Evolutionary conservation across 2,113 vertebrate species (phyloP).

Genomic region (Scomber colias): DNA sequence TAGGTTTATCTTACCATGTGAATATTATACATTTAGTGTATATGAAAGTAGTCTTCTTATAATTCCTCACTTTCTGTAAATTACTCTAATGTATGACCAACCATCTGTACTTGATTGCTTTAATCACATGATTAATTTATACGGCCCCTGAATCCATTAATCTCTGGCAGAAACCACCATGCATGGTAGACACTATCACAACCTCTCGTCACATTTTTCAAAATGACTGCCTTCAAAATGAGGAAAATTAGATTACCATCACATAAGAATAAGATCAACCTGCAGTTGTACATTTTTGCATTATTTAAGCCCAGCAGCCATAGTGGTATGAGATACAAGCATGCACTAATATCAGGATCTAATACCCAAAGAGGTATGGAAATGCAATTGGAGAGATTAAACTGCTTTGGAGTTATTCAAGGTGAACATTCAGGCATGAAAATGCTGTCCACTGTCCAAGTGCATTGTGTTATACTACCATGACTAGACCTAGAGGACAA

Average conservation of each 20-base stretch:
- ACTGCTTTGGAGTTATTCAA: conserved; percentile 57
- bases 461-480: conserved; percentile 38
- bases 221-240: conserved; percentile 26
- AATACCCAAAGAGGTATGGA: conserved; percentile 36
- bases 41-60: neutral
- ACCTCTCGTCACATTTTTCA: conserved; percentile 30
- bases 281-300: conserved; percentile 29
- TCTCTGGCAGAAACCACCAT: conserved; percentile 32
- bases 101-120: conserved; percentile 21
- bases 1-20: neutral
- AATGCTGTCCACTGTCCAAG: conserved; percentile 55
- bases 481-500: conserved; percentile 73
- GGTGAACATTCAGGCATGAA: conserved; percentile 59
- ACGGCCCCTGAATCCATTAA: conserved; percentile 12
- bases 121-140: conserved; percentile 45
- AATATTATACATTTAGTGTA: conserved; percentile 3
- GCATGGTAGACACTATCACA: conserved; percentile 20
- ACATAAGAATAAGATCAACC: conserved; percentile 25
- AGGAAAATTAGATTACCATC: conserved; percentile 32
- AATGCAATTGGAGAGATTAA: conserved; percentile 44
- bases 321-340: conserved; percentile 16
- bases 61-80: conserved; percentile 11
- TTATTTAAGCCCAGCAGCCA: conserved; percentile 32
- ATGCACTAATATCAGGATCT: conserved; percentile 42
- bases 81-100: conserved; percentile 2